Evolutionary conservation across 2,113 vertebrate species (phyloP).

Genomic region (Meriones unguiculatus): DNA sequence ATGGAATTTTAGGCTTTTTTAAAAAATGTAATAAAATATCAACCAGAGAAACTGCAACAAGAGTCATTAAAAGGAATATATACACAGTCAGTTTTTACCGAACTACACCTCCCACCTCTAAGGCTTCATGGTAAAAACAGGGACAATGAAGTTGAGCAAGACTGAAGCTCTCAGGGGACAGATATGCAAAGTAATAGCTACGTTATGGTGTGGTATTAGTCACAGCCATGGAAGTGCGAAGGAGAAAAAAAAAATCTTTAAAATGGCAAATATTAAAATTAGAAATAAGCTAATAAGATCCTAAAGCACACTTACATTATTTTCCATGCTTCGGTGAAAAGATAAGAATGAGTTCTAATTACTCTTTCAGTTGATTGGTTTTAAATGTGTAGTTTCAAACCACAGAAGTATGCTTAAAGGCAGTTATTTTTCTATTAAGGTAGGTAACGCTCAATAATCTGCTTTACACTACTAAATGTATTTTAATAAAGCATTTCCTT

Average conservation of each 20-base stretch:
- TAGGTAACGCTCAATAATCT: slow-evolving; percentile 10
- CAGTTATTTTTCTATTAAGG: slow-evolving; percentile 47
- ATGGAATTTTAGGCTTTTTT: background rate
- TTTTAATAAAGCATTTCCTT: slow-evolving; percentile 50
- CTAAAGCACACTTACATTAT: background rate
- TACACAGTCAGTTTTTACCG: background rate
- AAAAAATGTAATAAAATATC: background rate
- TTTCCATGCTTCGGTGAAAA: slow-evolving; percentile 58
- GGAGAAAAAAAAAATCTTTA: background rate
- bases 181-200: background rate
- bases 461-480: slow-evolving; percentile 36
- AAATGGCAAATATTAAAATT: slow-evolving; percentile 5
- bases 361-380: slow-evolving; percentile 41
- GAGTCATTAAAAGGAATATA: background rate
- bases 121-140: background rate
- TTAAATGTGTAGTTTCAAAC: slow-evolving; percentile 51
- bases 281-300: slow-evolving; percentile 31
- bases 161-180: background rate
- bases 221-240: background rate
- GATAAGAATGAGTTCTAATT: slow-evolving; percentile 60
- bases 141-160: background rate
- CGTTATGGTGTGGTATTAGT: background rate
- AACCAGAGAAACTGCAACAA: background rate
- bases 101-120: background rate
- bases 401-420: slow-evolving; percentile 46